A percentile compares a stretch with the other conserved stretches of the same genome.
Conservation (phyloP, 2,797 vertebrate species). For the Etheostoma perlongum region DNA sequence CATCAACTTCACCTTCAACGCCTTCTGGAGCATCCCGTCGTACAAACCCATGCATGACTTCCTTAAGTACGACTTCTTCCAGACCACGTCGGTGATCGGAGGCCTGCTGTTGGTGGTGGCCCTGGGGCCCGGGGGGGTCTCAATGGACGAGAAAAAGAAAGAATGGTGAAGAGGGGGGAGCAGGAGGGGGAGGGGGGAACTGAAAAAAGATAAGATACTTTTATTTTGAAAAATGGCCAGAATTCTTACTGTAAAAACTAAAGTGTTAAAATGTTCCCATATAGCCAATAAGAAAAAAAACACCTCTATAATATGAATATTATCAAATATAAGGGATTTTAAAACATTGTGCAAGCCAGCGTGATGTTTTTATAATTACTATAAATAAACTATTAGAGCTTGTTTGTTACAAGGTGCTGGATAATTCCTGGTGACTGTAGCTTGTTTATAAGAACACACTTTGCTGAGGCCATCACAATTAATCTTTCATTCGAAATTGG, state of each 20-base stretch:
- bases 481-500: no score
- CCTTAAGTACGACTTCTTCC: constrained; percentile 96
- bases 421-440: no score
- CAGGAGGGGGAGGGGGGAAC: background rate
- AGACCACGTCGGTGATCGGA: constrained; percentile 94
- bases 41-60: constrained; percentile 95
- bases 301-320: no score
- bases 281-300: background rate
- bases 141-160: constrained; percentile 95
- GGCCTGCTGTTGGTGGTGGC: constrained; percentile 93
- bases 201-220: background rate
- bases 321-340: no score
- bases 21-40: constrained; percentile 91
- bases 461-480: no score
- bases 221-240: background rate
- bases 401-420: no score
- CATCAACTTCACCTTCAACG: constrained; percentile 94
- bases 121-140: constrained; percentile 92
- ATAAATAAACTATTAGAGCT: no score
- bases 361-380: no score
- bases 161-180: constrained; percentile 85
- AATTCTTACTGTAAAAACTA: no score
- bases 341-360: no score
- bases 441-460: no score
- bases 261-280: no score